Conservation (phyloP, 2,797 vertebrate species). For the Martes flavigula region DNA sequence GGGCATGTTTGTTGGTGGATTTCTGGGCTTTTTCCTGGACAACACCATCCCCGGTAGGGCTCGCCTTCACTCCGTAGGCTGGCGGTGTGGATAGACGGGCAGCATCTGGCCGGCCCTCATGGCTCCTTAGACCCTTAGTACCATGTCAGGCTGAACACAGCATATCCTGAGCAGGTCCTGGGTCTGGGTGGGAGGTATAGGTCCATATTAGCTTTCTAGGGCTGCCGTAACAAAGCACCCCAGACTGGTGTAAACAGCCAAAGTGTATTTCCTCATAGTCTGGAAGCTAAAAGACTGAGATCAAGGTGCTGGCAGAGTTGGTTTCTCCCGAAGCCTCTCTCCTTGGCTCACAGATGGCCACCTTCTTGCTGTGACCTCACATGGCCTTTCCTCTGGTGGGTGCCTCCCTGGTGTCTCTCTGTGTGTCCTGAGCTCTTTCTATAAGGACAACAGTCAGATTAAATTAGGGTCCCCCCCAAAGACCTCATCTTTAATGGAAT, state of each 20-base stretch:
- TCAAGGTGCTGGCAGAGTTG: not conserved
- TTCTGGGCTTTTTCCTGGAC: constrained; percentile 94
- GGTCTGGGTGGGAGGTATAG: not conserved
- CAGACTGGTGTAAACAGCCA: not conserved
- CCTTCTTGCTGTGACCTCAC: not conserved
- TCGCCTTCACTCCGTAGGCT: accelerated
- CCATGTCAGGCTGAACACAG: not conserved
- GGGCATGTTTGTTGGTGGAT: constrained; percentile 97
- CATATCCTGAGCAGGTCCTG: too few relatives aligned
- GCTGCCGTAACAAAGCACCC: not conserved
- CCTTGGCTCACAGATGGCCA: not conserved
- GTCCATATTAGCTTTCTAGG: not conserved
- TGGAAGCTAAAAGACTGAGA: not conserved
- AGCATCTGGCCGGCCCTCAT: not conserved
- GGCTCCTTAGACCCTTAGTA: accelerated
- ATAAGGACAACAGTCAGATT: not conserved
- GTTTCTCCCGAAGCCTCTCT: not conserved
- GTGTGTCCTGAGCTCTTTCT: not conserved
- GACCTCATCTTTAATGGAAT: not conserved
- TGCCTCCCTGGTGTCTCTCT: not conserved
- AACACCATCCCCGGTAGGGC: constrained; percentile 95
- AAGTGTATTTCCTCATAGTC: not conserved
- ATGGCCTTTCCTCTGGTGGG: not conserved
- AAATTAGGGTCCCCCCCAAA: not conserved
- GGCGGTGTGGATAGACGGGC: accelerated